phyloP scores from a whole-genome alignment of 2,888 invertebrate species.

The Ophioninae sp. region DNA sequence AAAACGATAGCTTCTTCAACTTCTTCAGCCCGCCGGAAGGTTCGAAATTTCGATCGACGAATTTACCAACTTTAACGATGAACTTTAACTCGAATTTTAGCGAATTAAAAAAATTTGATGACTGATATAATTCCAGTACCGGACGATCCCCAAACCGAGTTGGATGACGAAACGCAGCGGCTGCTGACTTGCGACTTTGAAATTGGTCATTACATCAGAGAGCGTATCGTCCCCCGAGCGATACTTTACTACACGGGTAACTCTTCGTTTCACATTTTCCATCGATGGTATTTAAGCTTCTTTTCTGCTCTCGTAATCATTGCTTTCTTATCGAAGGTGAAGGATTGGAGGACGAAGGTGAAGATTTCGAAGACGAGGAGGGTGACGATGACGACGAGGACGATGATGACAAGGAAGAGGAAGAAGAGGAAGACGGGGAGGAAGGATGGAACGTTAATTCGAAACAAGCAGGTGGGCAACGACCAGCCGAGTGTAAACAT shows the following conservation, averaged over 20 bases:
- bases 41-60: slow-evolving; percentile 68
- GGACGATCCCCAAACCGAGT: slow-evolving; percentile 90
- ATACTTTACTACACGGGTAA: slow-evolving; percentile 98
- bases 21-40: slow-evolving; percentile 95
- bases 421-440: slow-evolving; percentile 81
- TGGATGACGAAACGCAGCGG: slow-evolving; percentile 94
- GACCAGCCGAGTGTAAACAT: slow-evolving; percentile 86
- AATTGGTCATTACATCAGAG: slow-evolving; percentile 98
- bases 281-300: not conserved
- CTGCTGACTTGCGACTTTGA: slow-evolving; percentile 97
- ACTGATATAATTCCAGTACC: slow-evolving; percentile 83
- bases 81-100: not conserved
- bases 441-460: slow-evolving; percentile 83
- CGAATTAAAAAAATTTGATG: not conserved
- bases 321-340: slow-evolving; percentile 73
- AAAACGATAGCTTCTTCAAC: slow-evolving; percentile 99
- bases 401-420: slow-evolving; percentile 76
- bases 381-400: slow-evolving; percentile 75
- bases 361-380: slow-evolving; percentile 87
- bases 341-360: slow-evolving; percentile 89
- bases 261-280: slow-evolving; percentile 49
- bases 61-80: not conserved
- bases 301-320: not conserved
- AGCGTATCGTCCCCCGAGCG: slow-evolving; percentile 98
- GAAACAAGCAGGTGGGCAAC: slow-evolving; percentile 80